Evolutionary conservation across 1,140 invertebrate genomes (phyloP).

Genomic region (Drosophila navojoa): DNA sequence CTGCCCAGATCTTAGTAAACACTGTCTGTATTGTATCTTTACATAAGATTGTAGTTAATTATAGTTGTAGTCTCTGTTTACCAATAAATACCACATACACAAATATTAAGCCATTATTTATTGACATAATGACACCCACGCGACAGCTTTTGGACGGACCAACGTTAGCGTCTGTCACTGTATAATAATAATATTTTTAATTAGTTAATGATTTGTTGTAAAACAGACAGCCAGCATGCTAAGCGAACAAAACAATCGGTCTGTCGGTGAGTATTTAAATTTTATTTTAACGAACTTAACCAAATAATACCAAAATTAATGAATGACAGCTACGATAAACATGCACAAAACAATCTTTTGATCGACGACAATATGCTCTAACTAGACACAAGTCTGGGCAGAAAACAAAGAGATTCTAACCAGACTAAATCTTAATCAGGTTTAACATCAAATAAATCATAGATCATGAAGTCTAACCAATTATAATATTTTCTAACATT

Average conservation of each 20-base stretch:
- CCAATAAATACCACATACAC: slow-evolving; percentile 35
- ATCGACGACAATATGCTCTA: slow-evolving; percentile 9
- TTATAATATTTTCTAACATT: background rate
- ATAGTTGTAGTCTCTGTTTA: slow-evolving; percentile 41
- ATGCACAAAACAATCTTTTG: background rate
- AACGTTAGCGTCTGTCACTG: slow-evolving; percentile 25
- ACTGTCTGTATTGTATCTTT: slow-evolving; percentile 46
- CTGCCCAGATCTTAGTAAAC: slow-evolving; percentile 50
- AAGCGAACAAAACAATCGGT: slow-evolving; percentile 11
- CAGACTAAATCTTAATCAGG: no score
- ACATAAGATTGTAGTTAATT: slow-evolving; percentile 37
- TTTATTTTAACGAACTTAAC: slow-evolving; percentile 43
- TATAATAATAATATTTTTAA: slow-evolving; percentile 41
- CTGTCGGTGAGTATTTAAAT: slow-evolving; percentile 37
- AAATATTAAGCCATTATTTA: slow-evolving; percentile 36
- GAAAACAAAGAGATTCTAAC: no score
- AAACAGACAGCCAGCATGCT: slow-evolving; percentile 17
- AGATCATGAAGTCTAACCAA: background rate
- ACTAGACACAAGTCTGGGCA: background rate
- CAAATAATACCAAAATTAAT: slow-evolving; percentile 50
- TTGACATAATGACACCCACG: slow-evolving; percentile 24
- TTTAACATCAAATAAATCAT: no score
- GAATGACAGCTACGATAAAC: slow-evolving; percentile 15
- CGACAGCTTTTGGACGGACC: slow-evolving; percentile 21
- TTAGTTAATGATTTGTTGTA: slow-evolving; percentile 53